Evolutionary conservation across 2,888 invertebrate genomes (phyloP).

Genomic region (Heteromurus nitidus): DNA sequence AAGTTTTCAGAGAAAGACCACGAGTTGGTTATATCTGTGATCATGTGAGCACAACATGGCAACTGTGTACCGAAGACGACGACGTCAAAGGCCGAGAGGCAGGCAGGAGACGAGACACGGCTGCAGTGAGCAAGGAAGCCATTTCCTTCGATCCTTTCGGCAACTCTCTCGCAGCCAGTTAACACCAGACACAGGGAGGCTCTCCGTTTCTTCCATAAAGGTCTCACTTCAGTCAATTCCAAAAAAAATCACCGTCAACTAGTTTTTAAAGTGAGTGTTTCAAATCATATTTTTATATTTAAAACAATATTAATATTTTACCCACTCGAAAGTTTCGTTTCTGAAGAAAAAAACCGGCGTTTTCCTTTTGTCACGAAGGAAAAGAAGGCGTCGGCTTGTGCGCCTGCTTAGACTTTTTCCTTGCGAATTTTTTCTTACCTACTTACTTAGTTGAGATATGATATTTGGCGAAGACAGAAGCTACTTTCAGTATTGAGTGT

Average conservation of each 20-base stretch:
- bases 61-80: conserved; percentile 41
- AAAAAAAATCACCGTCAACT: conserved; percentile 35
- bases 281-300: neutral
- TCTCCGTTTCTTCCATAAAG: conserved; percentile 52
- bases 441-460: too few species aligned
- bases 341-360: neutral
- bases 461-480: too few species aligned
- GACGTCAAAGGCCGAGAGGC: conserved; percentile 50
- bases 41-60: conserved; percentile 55
- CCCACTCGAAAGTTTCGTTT: neutral
- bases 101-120: conserved; percentile 44
- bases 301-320: neutral
- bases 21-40: neutral
- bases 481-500: too few species aligned
- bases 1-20: neutral
- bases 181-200: conserved; percentile 62
- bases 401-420: neutral
- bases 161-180: conserved; percentile 67
- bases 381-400: too few species aligned
- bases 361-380: neutral
- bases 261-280: conserved; percentile 43
- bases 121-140: conserved; percentile 65
- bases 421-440: neutral
- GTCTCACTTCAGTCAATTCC: conserved; percentile 45
- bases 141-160: conserved; percentile 69